phyloP scores from a whole-genome alignment of 2,888 invertebrate species.

The Mesochorus sp. region DNA sequence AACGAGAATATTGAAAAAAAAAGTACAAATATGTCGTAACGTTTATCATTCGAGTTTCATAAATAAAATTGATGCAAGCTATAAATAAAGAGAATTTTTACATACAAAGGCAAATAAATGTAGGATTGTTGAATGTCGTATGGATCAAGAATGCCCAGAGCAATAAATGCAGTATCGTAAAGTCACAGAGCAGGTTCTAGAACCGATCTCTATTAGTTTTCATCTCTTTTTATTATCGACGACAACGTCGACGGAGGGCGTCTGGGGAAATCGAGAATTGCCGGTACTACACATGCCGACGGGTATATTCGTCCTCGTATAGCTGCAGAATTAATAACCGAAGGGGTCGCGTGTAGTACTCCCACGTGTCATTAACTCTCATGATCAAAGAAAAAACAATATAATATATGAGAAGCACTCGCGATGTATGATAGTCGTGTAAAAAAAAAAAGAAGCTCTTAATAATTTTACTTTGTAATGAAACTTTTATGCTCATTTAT shows the following conservation, averaged over 20 bases:
- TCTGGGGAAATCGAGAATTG: conserved; percentile 57
- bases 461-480: no score
- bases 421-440: background rate
- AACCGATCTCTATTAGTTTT: conserved; percentile 41
- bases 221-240: conserved; percentile 49
- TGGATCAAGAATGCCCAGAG: conserved; percentile 9
- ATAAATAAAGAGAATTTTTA: no score
- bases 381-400: conserved; percentile 1
- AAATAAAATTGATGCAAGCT: no score
- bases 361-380: conserved; percentile 29
- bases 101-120: no score
- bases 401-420: no score
- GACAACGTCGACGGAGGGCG: conserved; percentile 24
- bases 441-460: background rate
- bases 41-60: no score
- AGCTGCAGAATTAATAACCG: conserved; percentile 48
- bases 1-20: no score
- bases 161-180: background rate
- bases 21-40: no score
- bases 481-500: no score
- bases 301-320: background rate
- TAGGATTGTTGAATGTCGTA: background rate
- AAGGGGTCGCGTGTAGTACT: conserved; percentile 34
- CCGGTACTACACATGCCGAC: conserved; percentile 3
- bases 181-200: background rate